Evolutionary conservation across 2,797 vertebrate species (phyloP).

Genomic region (Dendrocincla tyrannina): DNA sequence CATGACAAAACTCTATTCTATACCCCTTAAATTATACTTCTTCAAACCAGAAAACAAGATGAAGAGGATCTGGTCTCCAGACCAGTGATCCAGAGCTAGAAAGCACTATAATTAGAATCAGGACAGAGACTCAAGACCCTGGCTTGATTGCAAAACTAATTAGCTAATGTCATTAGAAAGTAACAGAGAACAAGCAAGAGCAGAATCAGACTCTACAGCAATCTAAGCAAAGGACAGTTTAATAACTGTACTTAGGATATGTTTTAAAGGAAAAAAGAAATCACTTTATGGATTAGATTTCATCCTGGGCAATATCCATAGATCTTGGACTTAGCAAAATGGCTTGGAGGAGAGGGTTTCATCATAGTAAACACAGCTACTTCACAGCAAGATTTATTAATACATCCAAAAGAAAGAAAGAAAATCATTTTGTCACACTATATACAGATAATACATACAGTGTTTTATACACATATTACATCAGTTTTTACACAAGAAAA

Average conservation of each 20-base stretch:
- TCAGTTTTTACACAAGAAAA: slow-evolving; percentile 99
- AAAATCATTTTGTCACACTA: slow-evolving; percentile 99
- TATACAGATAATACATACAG: slow-evolving; percentile 99
- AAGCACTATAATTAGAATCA: slow-evolving; percentile 27
- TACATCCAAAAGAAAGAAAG: slow-evolving; percentile 98
- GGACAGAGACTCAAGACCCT: background rate
- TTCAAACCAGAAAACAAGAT: background rate
- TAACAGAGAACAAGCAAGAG: slow-evolving; percentile 20
- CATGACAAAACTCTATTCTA: background rate
- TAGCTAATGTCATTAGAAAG: slow-evolving; percentile 47
- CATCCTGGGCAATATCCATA: background rate
- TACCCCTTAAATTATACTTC: background rate
- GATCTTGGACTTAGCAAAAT: background rate
- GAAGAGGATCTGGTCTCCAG: background rate
- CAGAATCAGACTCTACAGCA: slow-evolving; percentile 13
- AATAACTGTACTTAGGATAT: slow-evolving; percentile 31
- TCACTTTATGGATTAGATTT: slow-evolving; percentile 3
- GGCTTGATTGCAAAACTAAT: slow-evolving; percentile 41
- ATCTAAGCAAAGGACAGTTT: slow-evolving; percentile 24
- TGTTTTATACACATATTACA: slow-evolving; percentile 99
- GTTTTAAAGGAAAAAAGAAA: background rate
- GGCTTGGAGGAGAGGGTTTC: background rate
- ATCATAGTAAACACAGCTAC: slow-evolving; percentile 74
- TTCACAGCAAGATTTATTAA: slow-evolving; percentile 99
- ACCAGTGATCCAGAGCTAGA: background rate